Percentiles rank a stretch among this genome's conserved stretches.
Conservation (phyloP, 2,113 vertebrate genomes). For the Cebidichthys violaceus region DNA sequence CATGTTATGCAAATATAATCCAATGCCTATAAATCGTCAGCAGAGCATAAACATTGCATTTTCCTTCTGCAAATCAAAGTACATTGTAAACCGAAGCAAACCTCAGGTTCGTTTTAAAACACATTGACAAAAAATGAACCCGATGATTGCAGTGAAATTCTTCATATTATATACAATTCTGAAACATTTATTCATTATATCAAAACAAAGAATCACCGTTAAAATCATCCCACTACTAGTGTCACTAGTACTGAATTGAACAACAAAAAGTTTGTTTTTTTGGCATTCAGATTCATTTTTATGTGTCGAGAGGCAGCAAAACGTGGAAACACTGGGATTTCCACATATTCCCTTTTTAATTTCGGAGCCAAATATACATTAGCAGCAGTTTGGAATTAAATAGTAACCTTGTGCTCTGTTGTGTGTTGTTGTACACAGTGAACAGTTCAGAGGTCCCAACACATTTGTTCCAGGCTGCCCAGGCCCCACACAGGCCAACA, state of each 20-base stretch:
- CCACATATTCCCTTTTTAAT: slow-evolving; percentile 79
- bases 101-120: slow-evolving; percentile 40
- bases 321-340: slow-evolving; percentile 61
- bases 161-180: slow-evolving; percentile 75
- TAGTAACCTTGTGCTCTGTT: slow-evolving; percentile 62
- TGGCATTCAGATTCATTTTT: slow-evolving; percentile 78
- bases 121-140: slow-evolving; percentile 48
- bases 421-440: slow-evolving; percentile 48
- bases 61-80: slow-evolving; percentile 47
- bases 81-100: slow-evolving; percentile 59
- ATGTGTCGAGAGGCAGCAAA: slow-evolving; percentile 66
- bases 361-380: slow-evolving; percentile 74
- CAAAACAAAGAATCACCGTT: slow-evolving; percentile 75
- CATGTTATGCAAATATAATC: slow-evolving; percentile 39
- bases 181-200: slow-evolving; percentile 71
- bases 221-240: slow-evolving; percentile 68
- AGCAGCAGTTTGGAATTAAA: slow-evolving; percentile 76
- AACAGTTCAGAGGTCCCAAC: slow-evolving; percentile 49
- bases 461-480: slow-evolving; percentile 42
- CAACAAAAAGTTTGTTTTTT: slow-evolving; percentile 77
- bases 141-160: slow-evolving; percentile 49
- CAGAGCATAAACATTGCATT: slow-evolving; percentile 54
- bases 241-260: slow-evolving; percentile 76
- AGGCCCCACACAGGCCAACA: slow-evolving; percentile 22
- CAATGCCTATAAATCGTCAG: slow-evolving; percentile 26